Conservation (phyloP, 2,888 invertebrate genomes). For the Chironomus tentans region DNA sequence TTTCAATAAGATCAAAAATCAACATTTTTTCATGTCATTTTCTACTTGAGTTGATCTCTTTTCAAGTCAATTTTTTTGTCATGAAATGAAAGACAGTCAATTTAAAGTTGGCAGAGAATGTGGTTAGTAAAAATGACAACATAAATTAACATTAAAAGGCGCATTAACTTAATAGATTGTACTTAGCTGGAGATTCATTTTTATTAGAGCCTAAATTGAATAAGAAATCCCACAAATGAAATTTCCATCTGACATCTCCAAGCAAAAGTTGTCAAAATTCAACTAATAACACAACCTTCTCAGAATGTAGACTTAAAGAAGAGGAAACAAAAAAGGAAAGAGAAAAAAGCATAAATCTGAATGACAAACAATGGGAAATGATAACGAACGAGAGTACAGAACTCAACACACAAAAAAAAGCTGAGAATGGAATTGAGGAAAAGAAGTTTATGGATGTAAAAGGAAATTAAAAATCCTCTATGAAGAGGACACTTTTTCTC, state of each 20-base stretch:
- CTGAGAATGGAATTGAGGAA: neutral
- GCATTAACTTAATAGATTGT: too few species aligned
- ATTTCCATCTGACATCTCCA: too few species aligned
- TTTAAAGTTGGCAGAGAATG: too few species aligned
- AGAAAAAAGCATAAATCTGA: neutral
- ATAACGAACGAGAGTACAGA: neutral
- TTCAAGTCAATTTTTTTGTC: neutral
- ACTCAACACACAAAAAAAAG: neutral
- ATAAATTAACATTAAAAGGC: too few species aligned
- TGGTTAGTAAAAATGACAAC: too few species aligned
- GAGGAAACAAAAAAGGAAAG: neutral
- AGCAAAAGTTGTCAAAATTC: too few species aligned
- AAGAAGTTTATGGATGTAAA: neutral
- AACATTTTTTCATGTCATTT: neutral
- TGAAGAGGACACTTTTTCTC: neutral
- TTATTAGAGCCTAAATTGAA: too few species aligned
- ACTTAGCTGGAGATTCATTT: too few species aligned
- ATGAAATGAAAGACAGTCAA: neutral
- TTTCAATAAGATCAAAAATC: conserved; percentile 5
- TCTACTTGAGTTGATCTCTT: neutral
- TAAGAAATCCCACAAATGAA: too few species aligned
- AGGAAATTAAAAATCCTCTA: neutral
- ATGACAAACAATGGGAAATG: conserved; percentile 1
- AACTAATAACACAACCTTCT: too few species aligned
- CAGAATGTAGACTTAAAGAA: neutral